Percentiles rank a stretch among this genome's conserved stretches.
Evolutionary conservation across 53 echinoderm and acorn worm species (phyloP).

Genomic region (Holothuria scabra): DNA sequence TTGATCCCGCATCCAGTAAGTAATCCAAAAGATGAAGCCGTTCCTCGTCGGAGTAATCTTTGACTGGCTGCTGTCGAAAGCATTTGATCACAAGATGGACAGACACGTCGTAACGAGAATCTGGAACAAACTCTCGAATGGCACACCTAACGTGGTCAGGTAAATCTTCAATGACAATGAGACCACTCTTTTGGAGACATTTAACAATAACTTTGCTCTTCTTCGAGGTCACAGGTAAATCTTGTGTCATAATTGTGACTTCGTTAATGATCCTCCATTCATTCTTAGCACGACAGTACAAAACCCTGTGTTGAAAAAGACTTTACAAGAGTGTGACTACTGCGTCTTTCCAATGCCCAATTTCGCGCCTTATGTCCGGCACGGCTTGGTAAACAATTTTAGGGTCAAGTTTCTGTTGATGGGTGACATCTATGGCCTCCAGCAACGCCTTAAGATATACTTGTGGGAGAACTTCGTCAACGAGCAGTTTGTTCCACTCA

Average conservation of each 20-base stretch:
- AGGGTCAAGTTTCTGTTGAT: constrained; percentile 8
- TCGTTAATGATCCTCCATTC: neutral
- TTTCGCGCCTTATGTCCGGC: neutral
- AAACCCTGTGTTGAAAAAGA: constrained; percentile 5
- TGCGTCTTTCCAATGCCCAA: constrained; percentile 7
- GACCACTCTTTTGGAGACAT: neutral
- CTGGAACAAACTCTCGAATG: neutral
- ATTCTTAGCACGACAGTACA: neutral
- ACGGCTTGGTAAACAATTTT: constrained; percentile 12
- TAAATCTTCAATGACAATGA: neutral
- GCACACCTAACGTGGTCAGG: neutral
- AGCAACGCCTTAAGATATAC: constrained; percentile 60
- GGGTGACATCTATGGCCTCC: neutral
- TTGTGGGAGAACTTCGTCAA: constrained; percentile 45
- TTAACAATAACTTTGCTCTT: neutral
- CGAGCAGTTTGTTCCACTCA: constrained; percentile 53
- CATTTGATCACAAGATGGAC: neutral
- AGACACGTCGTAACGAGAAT: neutral
- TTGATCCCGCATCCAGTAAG: neutral
- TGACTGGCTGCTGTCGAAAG: neutral
- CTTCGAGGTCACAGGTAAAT: neutral
- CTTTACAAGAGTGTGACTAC: neutral
- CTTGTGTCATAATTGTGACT: neutral
- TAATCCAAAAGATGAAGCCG: neutral
- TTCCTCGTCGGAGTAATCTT: neutral